Evolutionary conservation across 2,113 vertebrate genomes (phyloP), one percentile per base, ranked within the genome.

Genomic region (Tachysurus fulvidraco): DNA sequence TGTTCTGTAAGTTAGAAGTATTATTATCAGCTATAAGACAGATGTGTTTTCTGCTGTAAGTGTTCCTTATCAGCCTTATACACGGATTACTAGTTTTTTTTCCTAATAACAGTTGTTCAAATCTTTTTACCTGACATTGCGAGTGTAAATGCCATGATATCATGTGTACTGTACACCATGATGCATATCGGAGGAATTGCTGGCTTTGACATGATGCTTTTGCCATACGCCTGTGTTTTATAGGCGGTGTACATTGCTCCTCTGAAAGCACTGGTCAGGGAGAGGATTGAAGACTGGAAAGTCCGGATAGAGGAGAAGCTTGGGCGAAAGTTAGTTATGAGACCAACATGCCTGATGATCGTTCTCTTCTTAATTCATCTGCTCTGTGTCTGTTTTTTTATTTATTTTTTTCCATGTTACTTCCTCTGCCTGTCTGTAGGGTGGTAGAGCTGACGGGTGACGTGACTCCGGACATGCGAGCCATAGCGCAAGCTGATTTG

Each of bases 271-370:
- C 93, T 99, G 0, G 98, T 99, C 78, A 95, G 98, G 87, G 98
- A 99, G 89, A 95, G 98, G 94, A 97, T 99, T 83, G 97, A 98
- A 89, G 98, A 99, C 90, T 99, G 98, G 98, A 99, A 98, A 95
- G 36, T 99, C 90, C 95, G 98, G 89, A 97, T 99, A 86, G 97
- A 98, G 93, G 96, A 98, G 93, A 97, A 98, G 87, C 96, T 99
- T 89, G 97, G 98, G 76, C 98, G 96, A 94, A 99, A 95, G 98
- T 99, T 94, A 95, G 97, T 84, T 69, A 5, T 95, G 5, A 85
- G 28, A 80, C 57, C 28, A 57, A 71, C 41, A 41, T 89, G 74
- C 59, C 19, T 64, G 73, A 52, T 65, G 11, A 64, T 30, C 50
- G 28, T 50, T 67, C 25, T 8, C 41, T 8, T 50, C 8, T 50